Conservation (phyloP, 2,888 invertebrate genomes). For the Cephalotes varians region DNA sequence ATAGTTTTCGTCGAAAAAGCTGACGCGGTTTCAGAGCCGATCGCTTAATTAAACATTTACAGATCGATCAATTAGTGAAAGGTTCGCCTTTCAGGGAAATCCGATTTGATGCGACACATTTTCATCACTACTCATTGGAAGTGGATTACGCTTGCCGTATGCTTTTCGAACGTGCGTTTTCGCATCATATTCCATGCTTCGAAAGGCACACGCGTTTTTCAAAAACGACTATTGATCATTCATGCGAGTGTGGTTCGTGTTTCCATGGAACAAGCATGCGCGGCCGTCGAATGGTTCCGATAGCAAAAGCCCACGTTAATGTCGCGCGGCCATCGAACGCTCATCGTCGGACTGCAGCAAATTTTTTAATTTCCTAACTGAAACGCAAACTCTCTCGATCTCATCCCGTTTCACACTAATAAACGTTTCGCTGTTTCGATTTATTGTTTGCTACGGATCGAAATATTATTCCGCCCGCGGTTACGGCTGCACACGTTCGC, state of each 20-base stretch:
- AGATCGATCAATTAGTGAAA: conserved; percentile 17
- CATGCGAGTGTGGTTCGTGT: not conserved
- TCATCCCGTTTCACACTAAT: conserved; percentile 13
- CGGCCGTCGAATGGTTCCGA: too few relatives aligned
- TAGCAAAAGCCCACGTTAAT: not conserved
- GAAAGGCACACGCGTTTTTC: conserved; percentile 12
- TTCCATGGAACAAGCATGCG: conserved; percentile 1
- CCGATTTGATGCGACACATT: conserved; percentile 29
- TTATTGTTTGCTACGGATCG: conserved; percentile 61
- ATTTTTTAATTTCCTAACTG: not conserved
- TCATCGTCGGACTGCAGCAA: not conserved
- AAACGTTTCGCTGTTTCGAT: conserved; percentile 35
- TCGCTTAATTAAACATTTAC: conserved; percentile 44
- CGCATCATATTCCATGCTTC: conserved; percentile 2
- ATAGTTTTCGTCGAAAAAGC: not conserved
- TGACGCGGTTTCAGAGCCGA: not conserved
- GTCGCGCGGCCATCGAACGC: not conserved
- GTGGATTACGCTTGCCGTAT: conserved; percentile 10
- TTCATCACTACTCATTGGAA: conserved; percentile 40
- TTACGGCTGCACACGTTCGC: conserved; percentile 62
- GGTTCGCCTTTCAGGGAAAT: not conserved
- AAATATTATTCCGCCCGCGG: conserved; percentile 64
- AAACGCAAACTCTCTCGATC: conserved; percentile 6
- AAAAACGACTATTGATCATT: conserved; percentile 23
- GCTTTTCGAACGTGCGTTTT: not conserved